phyloP scores from a whole-genome alignment of 2,797 vertebrate genomes.

The Tenualosa thibaudeaui region DNA sequence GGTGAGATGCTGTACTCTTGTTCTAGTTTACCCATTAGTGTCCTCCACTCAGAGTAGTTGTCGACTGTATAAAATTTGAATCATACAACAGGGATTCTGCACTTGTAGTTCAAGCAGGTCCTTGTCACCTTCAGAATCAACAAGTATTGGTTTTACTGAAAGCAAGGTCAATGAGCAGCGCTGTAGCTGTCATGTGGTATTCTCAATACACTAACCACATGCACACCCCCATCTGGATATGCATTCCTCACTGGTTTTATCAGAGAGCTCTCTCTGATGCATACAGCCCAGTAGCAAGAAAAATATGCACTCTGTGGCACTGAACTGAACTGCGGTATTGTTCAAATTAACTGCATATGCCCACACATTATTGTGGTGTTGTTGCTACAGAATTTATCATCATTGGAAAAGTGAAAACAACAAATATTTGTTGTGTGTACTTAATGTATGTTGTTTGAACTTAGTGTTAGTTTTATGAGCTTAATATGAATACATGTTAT shows the following conservation, averaged over 20 bases:
- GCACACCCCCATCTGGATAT: neutral
- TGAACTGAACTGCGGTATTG: neutral
- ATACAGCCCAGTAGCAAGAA: neutral
- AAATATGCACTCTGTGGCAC: neutral
- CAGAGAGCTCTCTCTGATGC: neutral
- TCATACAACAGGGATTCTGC: neutral
- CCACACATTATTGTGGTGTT: neutral
- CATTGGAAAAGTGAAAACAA: neutral
- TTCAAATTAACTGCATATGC: neutral
- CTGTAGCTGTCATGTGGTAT: neutral
- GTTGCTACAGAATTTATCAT: neutral
- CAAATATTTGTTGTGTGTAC: neutral
- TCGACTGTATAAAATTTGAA: neutral
- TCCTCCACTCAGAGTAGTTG: neutral
- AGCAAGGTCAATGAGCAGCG: neutral
- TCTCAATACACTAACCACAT: neutral
- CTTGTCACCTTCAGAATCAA: neutral
- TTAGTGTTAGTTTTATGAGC: too few species aligned
- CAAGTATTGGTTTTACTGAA: neutral
- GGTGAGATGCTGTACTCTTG: conserved; percentile 55
- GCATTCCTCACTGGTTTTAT: neutral
- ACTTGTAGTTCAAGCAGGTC: neutral
- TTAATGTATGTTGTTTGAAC: neutral
- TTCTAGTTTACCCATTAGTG: neutral
- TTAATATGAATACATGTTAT: too few species aligned